Base-by-base conservation (phyloP, 2,888 invertebrate species). In the Philopedon plagiatum region DNA sequence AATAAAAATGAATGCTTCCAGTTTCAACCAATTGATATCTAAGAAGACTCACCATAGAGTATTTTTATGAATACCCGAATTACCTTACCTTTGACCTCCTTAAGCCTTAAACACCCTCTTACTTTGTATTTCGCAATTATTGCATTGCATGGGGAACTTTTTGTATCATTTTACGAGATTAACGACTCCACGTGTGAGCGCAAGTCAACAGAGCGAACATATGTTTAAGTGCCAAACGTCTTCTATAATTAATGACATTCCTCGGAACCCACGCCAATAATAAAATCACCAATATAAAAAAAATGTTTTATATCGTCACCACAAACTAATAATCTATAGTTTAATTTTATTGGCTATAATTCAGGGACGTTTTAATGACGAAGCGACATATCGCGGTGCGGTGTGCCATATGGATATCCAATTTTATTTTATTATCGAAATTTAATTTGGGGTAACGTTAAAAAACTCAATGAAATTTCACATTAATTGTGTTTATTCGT, bases 261-360 rank as follows among this genome's bases (percentile, higher is more conserved):
- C 19, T 44, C 19, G 19, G 19, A 44, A 19, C 44, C 44, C 19
- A 44, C 44, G 19, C 44, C 19, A 18, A 18, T 44, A 34, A 34
- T 34, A 44, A 44, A 44, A 44, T 44, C 44, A 44, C 44, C 9
- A 39, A 39, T n/a, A 44, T 44, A 9, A 18, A 18, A 39, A 44
- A 44, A 44, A 19, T 19, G n/a, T 34, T 34, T 34, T 9, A 34
- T 44, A 19, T 19, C 18, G 19, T 44, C 44, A 44, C 18, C 44
- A n/a, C n/a, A 18, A 44, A 44, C 19, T 44, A 44, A 18, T 19
- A 44, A 8, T 19, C 44, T 44, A 44, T 44, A 1, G 19, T 19
- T 44, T 19, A 44, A 19, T 19, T 44, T 44, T 44, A 44, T 44
- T 18, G 19, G 44, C 11, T 11, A 19, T 44, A 44, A 19, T 19